Percentiles rank a stretch among this genome's conserved stretches.
Evolutionary conservation across 2,797 vertebrate species (phyloP).

Genomic region (Cuculus canorus): DNA sequence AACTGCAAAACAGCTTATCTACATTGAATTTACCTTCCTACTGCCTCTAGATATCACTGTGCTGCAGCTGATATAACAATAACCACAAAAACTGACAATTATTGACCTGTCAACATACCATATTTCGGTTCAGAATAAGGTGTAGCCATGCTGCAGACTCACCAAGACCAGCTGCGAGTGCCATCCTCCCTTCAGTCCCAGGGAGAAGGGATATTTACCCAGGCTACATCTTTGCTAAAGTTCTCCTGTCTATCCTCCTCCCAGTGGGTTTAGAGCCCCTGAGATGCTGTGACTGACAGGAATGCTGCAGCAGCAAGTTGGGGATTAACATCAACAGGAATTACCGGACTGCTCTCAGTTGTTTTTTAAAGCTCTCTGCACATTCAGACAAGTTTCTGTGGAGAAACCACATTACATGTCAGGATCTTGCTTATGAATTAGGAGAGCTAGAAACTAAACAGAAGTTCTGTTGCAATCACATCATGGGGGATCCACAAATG

Average conservation of each 20-base stretch:
- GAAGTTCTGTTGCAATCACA: not conserved
- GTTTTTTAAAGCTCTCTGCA: not conserved
- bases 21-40: not conserved
- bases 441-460: not conserved
- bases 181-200: not conserved
- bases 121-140: not conserved
- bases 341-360: not conserved
- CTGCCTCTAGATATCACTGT: not conserved
- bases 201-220: not conserved
- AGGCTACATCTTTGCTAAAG: not conserved
- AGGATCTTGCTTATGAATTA: not conserved
- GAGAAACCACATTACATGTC: not conserved
- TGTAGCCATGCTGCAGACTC: not conserved
- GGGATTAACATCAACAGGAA: not conserved
- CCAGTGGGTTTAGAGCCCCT: rapidly evolving
- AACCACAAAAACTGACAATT: not conserved
- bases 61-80: not conserved
- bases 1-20: not conserved
- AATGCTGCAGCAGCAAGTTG: not conserved
- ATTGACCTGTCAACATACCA: rapidly evolving
- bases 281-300: not conserved
- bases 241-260: not conserved
- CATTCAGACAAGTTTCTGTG: not conserved
- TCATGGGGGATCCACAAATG: not conserved
- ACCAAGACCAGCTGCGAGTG: not conserved